These are phyloP conservation scores for Dipodomys merriami DNA, from an alignment of 2,113 vertebrate genomes.

Conservation along the genomic window DNA sequence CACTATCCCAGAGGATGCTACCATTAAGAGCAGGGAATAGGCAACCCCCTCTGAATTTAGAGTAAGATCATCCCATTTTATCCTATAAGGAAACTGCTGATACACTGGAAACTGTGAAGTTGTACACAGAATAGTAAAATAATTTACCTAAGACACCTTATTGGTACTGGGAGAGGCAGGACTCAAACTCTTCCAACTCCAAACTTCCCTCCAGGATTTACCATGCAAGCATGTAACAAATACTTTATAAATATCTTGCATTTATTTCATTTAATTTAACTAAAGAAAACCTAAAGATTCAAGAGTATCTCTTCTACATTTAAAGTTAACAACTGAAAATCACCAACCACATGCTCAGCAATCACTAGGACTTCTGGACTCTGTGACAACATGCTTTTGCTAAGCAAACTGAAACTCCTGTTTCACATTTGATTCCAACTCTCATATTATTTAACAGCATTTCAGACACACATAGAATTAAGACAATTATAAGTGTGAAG, in stretches of 20 bases:
- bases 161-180: neutral
- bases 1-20: neutral
- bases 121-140: neutral
- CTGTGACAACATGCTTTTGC: neutral
- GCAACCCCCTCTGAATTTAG: neutral
- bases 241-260: neutral
- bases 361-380: neutral
- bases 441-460: constrained; percentile 7
- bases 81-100: neutral
- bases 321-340: constrained; percentile 51
- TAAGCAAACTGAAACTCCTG: neutral
- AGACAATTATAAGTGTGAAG: constrained; percentile 39
- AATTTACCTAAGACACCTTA: constrained; percentile 20
- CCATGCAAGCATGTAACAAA: neutral
- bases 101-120: constrained; percentile 22
- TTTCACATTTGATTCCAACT: constrained; percentile 10
- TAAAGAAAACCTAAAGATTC: constrained; percentile 38
- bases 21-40: neutral
- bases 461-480: neutral
- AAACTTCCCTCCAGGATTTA: neutral
- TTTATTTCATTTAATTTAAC: neutral
- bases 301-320: neutral
- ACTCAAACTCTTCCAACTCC: neutral
- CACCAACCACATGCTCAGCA: neutral
- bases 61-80: neutral